Evolutionary conservation across 1,140 invertebrate species (phyloP).

Genomic region (Dendroctonus valens): DNA sequence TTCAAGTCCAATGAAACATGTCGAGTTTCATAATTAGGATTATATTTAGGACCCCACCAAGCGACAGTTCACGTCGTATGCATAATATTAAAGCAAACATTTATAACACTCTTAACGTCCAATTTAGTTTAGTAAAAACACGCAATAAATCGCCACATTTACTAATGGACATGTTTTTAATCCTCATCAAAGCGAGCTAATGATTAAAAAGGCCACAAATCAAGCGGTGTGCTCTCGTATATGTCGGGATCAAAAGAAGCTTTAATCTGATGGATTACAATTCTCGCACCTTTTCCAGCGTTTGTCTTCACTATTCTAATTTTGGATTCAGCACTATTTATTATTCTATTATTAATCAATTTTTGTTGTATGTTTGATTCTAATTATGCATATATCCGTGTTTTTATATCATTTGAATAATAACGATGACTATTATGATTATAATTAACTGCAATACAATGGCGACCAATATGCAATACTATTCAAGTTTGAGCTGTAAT

Average conservation of each 20-base stretch:
- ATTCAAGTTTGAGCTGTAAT: no score
- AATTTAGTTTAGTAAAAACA: constrained; percentile 26
- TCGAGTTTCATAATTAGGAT: neutral
- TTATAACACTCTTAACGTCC: constrained; percentile 18
- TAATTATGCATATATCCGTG: no score
- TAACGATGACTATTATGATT: no score
- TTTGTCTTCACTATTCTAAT: constrained; percentile 7
- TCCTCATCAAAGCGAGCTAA: constrained; percentile 25
- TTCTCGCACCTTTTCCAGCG: constrained; percentile 16
- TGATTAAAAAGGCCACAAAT: constrained; percentile 32
- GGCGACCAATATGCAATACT: no score
- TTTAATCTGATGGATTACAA: constrained; percentile 27
- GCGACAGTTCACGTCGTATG: neutral
- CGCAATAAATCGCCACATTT: constrained; percentile 25
- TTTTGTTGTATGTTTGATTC: no score
- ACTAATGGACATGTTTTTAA: constrained; percentile 31
- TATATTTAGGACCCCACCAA: constrained; percentile 4
- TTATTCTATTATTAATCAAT: no score
- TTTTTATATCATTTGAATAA: no score
- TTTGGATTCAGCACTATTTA: neutral
- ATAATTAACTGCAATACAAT: no score
- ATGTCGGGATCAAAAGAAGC: constrained; percentile 27
- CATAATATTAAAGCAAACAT: constrained; percentile 9
- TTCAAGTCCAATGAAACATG: no score
- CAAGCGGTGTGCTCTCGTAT: constrained; percentile 15